phyloP scores from a whole-genome alignment of 2,888 invertebrate genomes.

The Pimpla rufipes region DNA sequence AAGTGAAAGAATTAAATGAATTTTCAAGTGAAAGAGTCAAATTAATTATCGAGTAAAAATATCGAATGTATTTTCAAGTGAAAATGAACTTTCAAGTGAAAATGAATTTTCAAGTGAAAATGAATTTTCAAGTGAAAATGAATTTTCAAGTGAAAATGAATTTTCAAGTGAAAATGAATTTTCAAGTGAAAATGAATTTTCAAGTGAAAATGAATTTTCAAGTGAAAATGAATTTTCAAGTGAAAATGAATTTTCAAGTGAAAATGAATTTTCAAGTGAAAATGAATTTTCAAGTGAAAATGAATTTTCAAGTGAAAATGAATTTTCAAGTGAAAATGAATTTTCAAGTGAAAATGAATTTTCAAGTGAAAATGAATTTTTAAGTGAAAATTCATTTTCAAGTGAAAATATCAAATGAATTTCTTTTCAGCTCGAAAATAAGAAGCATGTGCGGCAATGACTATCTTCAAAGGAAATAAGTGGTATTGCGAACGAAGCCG shows the following conservation, averaged over 20 bases:
- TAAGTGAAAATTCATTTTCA: too few relatives aligned
- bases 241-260: not conserved
- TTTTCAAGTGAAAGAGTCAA: not conserved
- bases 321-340: not conserved
- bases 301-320: not conserved
- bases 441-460: not conserved
- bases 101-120: not conserved
- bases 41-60: not conserved
- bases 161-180: not conserved
- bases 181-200: not conserved
- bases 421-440: too few relatives aligned
- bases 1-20: not conserved
- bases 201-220: not conserved
- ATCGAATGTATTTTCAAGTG: not conserved
- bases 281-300: not conserved
- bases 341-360: not conserved
- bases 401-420: not conserved
- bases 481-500: not conserved
- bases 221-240: not conserved
- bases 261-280: too few relatives aligned
- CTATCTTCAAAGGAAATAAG: not conserved
- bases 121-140: not conserved
- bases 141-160: not conserved
- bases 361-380: not conserved
- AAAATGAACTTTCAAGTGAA: not conserved